Conservation (phyloP, 2,797 vertebrate species). For the Tapirus indicus region DNA sequence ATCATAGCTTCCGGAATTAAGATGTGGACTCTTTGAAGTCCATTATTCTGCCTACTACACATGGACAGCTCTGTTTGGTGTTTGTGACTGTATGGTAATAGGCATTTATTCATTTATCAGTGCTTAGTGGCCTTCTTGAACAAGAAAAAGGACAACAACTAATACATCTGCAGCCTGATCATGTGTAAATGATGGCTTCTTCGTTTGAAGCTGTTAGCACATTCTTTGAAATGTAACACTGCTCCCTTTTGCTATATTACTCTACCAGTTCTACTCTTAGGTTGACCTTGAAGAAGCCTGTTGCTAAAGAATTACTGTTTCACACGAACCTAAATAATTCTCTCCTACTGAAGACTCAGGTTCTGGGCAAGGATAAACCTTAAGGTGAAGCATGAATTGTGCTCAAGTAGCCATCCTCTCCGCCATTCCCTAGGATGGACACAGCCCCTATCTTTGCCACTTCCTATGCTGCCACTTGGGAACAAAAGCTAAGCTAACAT, state of each 20-base stretch:
- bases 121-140: background rate
- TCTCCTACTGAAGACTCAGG: background rate
- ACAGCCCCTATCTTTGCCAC: background rate
- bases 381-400: background rate
- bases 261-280: background rate
- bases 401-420: background rate
- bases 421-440: background rate
- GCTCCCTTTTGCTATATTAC: background rate
- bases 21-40: background rate
- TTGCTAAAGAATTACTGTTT: slow-evolving; percentile 2
- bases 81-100: background rate
- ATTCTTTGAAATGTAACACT: background rate
- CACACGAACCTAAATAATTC: background rate
- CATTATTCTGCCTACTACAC: background rate
- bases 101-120: background rate
- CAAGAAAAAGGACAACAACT: background rate
- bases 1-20: background rate
- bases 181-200: background rate
- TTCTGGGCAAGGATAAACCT: background rate
- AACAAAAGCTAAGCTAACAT: background rate
- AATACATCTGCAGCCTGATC: background rate
- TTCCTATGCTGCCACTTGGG: background rate
- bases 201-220: background rate
- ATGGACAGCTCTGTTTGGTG: background rate
- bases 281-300: background rate